Conservation (phyloP, 1,140 invertebrate genomes). For the Aphis craccivora region DNA sequence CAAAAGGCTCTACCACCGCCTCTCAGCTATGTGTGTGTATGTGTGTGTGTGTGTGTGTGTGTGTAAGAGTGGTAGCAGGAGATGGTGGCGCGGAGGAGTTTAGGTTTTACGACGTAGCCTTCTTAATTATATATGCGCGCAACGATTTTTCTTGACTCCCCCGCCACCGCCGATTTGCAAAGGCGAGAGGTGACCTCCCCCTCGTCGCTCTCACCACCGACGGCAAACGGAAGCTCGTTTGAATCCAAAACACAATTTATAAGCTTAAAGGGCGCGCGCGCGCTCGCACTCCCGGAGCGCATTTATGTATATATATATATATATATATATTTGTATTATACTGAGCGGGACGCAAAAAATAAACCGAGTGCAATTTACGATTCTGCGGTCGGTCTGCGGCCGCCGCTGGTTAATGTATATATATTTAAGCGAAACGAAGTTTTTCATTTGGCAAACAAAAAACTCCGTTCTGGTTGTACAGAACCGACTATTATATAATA, state of each 20-base stretch:
- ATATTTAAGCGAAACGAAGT: background rate
- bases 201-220: too few species aligned
- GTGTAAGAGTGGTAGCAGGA: background rate
- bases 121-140: conserved; percentile 56
- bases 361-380: background rate
- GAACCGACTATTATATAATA: background rate
- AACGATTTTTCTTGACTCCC: conserved; percentile 55
- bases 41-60: background rate
- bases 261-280: conserved; percentile 10
- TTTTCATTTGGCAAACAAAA: background rate
- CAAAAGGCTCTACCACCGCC: conserved; percentile 30
- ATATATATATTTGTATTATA: background rate
- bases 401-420: background rate
- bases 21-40: background rate
- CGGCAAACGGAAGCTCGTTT: conserved; percentile 1
- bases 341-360: background rate
- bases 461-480: background rate
- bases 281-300: background rate
- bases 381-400: background rate
- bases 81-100: background rate
- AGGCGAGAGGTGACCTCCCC: conserved; percentile 27
- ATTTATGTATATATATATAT: background rate
- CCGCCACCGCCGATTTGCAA: background rate
- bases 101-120: conserved; percentile 51
- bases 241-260: conserved; percentile 23